Evolutionary conservation across 2,797 vertebrate species (phyloP).

Genomic region (Ptychobarbus kaznakovi): DNA sequence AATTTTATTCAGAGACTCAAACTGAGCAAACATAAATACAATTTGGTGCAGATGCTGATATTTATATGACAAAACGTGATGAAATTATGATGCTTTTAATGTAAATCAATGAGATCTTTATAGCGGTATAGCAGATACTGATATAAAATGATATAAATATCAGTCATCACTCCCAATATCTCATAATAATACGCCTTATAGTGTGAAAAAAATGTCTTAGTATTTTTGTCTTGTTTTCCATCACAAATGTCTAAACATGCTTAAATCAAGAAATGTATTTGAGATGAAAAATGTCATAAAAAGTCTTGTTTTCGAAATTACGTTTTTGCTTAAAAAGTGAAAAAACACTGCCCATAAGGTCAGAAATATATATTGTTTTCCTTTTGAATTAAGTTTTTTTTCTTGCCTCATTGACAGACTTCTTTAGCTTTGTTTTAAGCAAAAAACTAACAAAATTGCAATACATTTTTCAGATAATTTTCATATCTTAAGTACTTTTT

Average conservation of each 20-base stretch:
- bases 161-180: neutral
- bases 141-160: neutral
- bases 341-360: neutral
- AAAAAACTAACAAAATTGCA: too few relatives aligned
- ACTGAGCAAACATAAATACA: neutral
- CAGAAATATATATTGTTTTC: neutral
- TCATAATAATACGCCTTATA: neutral
- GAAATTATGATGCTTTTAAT: neutral
- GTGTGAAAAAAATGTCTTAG: too few relatives aligned
- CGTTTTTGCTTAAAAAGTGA: neutral
- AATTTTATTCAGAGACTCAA: neutral
- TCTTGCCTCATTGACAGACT: too few relatives aligned
- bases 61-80: neutral
- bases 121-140: too few relatives aligned
- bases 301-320: too few relatives aligned
- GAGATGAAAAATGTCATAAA: too few relatives aligned
- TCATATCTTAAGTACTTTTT: too few relatives aligned
- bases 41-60: neutral
- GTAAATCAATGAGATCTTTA: neutral
- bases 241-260: too few relatives aligned
- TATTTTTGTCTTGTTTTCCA: too few relatives aligned
- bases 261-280: too few relatives aligned
- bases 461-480: too few relatives aligned
- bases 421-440: too few relatives aligned
- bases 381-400: neutral